Evolutionary conservation across 2,113 vertebrate species (phyloP).

Genomic region (Ursus arctos): DNA sequence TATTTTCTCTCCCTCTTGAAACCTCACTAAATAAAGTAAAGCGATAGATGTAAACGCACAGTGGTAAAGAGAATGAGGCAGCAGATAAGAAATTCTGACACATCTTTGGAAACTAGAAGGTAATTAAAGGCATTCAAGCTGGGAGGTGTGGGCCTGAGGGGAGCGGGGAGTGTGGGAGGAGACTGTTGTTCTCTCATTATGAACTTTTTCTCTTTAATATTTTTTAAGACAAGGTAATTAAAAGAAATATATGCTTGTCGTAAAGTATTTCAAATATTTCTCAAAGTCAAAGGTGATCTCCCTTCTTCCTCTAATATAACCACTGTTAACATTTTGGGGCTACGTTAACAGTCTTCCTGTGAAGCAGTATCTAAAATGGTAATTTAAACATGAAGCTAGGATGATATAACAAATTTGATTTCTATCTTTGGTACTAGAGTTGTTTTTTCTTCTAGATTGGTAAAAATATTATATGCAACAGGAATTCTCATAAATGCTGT

Average conservation of each 20-base stretch:
- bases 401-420: neutral
- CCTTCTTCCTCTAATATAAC: neutral
- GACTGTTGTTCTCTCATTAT: neutral
- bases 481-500: neutral
- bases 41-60: neutral
- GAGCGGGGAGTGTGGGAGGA: too few species aligned
- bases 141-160: too few species aligned
- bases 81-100: conserved; percentile 14
- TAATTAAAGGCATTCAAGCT: neutral
- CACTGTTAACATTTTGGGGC: neutral
- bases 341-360: neutral
- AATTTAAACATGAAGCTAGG: neutral
- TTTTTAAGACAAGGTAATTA: conserved; percentile 5
- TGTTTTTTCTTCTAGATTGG: neutral
- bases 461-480: neutral
- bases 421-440: neutral
- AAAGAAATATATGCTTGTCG: neutral
- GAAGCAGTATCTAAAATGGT: neutral
- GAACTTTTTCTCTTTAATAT: neutral
- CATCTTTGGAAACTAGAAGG: neutral
- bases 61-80: neutral
- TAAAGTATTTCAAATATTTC: conserved; percentile 14
- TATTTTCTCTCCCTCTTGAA: conserved; percentile 25
- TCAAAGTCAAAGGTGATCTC: neutral
- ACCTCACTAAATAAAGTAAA: neutral